phyloP scores from a whole-genome alignment of 2,888 invertebrate species.

The Ctena decussata region DNA sequence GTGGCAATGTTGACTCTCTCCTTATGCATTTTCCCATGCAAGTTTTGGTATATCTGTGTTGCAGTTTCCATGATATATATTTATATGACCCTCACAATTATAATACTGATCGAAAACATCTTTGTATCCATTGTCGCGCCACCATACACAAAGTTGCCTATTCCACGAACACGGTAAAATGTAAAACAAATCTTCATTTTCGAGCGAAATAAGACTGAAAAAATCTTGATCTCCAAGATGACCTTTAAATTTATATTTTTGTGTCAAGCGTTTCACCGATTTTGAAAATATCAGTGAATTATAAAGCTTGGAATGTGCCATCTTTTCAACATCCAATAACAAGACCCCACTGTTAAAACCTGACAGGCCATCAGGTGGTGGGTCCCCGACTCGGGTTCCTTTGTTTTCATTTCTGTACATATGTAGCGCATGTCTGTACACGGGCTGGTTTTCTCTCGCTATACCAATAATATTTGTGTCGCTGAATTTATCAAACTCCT shows the following conservation, averaged over 20 bases:
- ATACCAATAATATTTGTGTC: conserved; percentile 89
- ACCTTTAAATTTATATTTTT: conserved; percentile 87
- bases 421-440: conserved; percentile 92
- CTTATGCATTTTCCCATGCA: conserved; percentile 67
- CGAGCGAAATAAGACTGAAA: conserved; percentile 91
- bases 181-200: conserved; percentile 91
- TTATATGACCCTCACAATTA: conserved; percentile 88
- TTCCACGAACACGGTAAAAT: conserved; percentile 93
- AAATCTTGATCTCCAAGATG: conserved; percentile 95
- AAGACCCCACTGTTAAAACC: conserved; percentile 94
- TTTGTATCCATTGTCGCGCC: conserved; percentile 92
- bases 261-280: conserved; percentile 78
- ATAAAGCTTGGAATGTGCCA: conserved; percentile 90
- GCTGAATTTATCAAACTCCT: conserved; percentile 91
- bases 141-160: conserved; percentile 94
- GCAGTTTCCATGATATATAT: conserved; percentile 86
- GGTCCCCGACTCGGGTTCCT: conserved; percentile 89
- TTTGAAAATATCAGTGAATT: conserved; percentile 87
- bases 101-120: conserved; percentile 92
- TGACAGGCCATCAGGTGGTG: conserved; percentile 88
- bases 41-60: conserved; percentile 83
- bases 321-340: conserved; percentile 90
- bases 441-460: conserved; percentile 91
- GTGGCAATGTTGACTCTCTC: no score
- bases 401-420: conserved; percentile 90